Percentiles rank a stretch among this genome's conserved stretches.
These are phyloP conservation scores for Alethe castanea DNA, from an alignment of 2,113 vertebrate species.

Conservation along the genomic window DNA sequence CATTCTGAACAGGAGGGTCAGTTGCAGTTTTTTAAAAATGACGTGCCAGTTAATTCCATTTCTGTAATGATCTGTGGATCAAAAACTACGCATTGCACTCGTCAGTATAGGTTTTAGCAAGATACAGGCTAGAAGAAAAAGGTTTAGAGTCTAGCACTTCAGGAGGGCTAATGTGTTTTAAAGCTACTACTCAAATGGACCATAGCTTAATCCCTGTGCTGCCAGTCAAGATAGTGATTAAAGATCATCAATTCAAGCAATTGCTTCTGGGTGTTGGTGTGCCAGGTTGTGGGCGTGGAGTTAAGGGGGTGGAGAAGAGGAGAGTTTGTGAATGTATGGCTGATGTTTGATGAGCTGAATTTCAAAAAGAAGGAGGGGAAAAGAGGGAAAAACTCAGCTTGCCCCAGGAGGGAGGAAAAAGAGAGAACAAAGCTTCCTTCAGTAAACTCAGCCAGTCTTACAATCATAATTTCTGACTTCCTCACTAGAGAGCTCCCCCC, in stretches of 20 bases:
- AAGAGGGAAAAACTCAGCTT: background rate
- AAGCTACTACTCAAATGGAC: background rate
- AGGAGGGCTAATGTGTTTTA: conserved; percentile 49
- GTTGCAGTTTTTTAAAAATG: background rate
- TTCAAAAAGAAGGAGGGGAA: background rate
- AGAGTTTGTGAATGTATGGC: background rate
- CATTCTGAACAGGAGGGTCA: background rate
- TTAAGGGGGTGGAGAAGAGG: background rate
- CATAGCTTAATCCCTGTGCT: conserved; percentile 59
- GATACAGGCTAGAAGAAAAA: conserved; percentile 27
- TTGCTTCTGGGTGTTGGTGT: conserved; percentile 28
- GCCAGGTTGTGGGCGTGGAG: background rate
- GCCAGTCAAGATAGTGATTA: conserved; percentile 52
- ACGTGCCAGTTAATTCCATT: conserved; percentile 19
- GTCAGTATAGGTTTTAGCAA: conserved; percentile 27
- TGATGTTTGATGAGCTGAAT: conserved; percentile 15
- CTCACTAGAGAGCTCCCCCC: background rate
- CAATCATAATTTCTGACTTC: background rate
- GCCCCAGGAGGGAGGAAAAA: background rate
- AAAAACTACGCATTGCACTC: background rate
- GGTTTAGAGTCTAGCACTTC: conserved; percentile 30
- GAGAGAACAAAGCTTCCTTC: conserved; percentile 37
- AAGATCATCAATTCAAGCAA: conserved; percentile 65
- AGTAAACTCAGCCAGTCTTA: background rate
- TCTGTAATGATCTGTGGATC: conserved; percentile 18